Base-by-base conservation (phyloP, 2,888 invertebrate species). In the Noctuana brunneofusca region DNA sequence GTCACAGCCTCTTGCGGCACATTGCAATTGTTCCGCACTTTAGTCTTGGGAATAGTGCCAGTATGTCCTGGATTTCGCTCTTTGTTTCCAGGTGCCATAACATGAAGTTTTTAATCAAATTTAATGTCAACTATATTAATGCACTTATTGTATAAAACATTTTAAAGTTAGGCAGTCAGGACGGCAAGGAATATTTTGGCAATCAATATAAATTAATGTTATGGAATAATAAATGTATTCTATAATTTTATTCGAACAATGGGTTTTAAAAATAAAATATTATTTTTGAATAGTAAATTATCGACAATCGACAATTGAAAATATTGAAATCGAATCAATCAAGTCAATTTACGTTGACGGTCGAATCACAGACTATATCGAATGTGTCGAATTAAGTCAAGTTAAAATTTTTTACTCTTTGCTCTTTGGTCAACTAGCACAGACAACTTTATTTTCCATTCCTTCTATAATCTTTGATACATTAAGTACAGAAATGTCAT, bases 21-120 rank as follows among this genome's bases (percentile, higher is more conserved):
- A 86, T 92, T 90, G 83, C 93, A 93, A 79, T 93, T 93, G 76
- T 93, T 93, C 69, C 93, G 86, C 63, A 91, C 88, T 85, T 93
- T 93, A 58, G 93, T 91, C 87, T 95, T 95, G 69, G 95, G 95
- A 74, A 95, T 94, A 43, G 95, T 94, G 71, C 95, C 95, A 73
- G 94, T 94, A 74, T 90, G 89, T 75, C 84, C 81, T 74, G 90
- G 83, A 75, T 89, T 89, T 65, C 91, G 81, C 73, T 90, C 89
- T 79, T 90, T 90, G 79, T 89, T 90, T 71, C 89, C 90, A 81
- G 91, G 91, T 81, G 91, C 90, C 91, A 91, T 90, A 83, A 84
- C 87, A 84, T 77, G 76, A 66, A 77, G 73, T 77, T 78, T 64
- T 54, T 69, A 27, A 41, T 27, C 65, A 63, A 63, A 43, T 64